A percentile compares a stretch with the other conserved stretches of the same genome.
phyloP scores from a whole-genome alignment of 2,888 invertebrate genomes.

The Cataglyphis rosenhaueri region DNA sequence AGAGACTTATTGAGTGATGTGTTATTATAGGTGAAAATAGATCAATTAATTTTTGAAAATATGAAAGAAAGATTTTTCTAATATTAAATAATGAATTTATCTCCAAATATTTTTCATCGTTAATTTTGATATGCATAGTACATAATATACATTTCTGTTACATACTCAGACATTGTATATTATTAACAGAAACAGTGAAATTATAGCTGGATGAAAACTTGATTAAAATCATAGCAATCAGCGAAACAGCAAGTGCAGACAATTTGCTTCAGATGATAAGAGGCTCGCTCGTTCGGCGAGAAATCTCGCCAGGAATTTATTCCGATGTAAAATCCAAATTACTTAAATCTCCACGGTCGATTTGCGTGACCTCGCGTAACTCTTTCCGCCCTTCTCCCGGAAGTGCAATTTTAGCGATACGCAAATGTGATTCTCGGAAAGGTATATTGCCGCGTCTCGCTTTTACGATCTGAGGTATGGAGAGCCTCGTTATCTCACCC shows the following conservation, averaged over 20 bases:
- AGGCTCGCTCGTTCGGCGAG: neutral
- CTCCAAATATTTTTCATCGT: neutral
- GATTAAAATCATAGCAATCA: conserved; percentile 1
- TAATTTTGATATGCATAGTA: neutral
- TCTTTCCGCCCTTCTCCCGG: neutral
- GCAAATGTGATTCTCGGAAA: conserved; percentile 51
- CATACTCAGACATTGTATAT: neutral
- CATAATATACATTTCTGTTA: neutral
- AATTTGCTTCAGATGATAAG: conserved; percentile 19
- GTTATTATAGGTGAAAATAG: neutral
- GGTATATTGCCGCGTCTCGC: conserved; percentile 26
- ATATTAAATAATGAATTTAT: neutral
- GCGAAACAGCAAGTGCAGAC: neutral
- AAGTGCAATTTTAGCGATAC: conserved; percentile 56
- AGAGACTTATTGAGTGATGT: no score
- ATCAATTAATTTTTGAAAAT: neutral
- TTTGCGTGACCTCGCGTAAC: conserved; percentile 38
- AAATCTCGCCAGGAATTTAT: conserved; percentile 27
- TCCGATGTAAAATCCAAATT: conserved; percentile 35
- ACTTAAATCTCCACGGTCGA: conserved; percentile 26
- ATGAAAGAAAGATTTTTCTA: neutral
- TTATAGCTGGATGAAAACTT: neutral
- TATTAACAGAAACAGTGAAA: neutral
- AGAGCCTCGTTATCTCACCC: conserved; percentile 27
- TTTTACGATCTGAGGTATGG: conserved; percentile 51